Percentiles rank a stretch among this genome's conserved stretches.
Evolutionary conservation across 2,888 invertebrate genomes (phyloP).

Genomic region (Tenthredo amoena): DNA sequence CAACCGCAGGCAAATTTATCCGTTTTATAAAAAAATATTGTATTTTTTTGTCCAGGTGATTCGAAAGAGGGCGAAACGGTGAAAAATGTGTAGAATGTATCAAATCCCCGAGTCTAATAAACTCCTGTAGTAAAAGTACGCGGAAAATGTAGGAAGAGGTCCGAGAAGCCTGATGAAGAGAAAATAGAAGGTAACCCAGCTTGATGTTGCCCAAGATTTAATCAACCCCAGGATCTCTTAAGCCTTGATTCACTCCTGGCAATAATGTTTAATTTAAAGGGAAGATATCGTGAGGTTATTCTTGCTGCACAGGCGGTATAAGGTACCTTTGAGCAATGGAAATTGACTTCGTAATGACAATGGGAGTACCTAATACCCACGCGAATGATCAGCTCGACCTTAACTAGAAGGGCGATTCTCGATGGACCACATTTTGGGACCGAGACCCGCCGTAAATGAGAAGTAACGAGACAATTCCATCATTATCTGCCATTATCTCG

Average conservation of each 20-base stretch:
- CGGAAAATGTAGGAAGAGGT: not conserved
- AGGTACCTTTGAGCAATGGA: not conserved
- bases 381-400: constrained; percentile 31
- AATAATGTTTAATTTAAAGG: constrained; percentile 28
- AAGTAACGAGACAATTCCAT: constrained; percentile 14
- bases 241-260: not conserved
- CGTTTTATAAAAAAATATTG: not conserved
- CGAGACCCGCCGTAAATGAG: constrained; percentile 34
- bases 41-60: not conserved
- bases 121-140: not conserved
- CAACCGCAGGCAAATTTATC: not conserved
- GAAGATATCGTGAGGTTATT: constrained; percentile 7
- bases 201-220: not conserved
- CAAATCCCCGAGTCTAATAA: not conserved
- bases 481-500: constrained; percentile 30
- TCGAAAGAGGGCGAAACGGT: not conserved
- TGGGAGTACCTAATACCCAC: constrained; percentile 38
- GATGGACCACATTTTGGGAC: constrained; percentile 14
- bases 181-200: not conserved
- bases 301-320: not conserved
- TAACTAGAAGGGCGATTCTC: not conserved
- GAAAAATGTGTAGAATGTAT: not conserved
- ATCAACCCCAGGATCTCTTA: not conserved
- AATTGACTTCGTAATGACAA: constrained; percentile 33
- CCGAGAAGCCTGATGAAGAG: not conserved